Evolutionary conservation across 2,797 vertebrate genomes (phyloP), one percentile per base, ranked within the genome.

Genomic region (Tolypeutes matacus): DNA sequence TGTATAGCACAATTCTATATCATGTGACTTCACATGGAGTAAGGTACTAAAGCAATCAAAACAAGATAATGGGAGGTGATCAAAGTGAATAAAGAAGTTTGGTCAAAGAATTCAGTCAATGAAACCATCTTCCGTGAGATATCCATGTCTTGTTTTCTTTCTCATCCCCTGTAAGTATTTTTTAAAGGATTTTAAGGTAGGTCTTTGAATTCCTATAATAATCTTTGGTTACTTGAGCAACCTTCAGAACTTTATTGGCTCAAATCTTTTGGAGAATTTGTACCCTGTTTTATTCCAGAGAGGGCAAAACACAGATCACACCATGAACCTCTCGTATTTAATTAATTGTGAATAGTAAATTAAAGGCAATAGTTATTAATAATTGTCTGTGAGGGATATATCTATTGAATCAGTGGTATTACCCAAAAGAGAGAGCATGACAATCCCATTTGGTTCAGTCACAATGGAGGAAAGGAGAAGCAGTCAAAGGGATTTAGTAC

Each of bases 331-430:
- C 1, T 5, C 7, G 83, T 56, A 56, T 95, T 95, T 92, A 95
- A 96, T 93, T 91, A 97, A 97, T 65, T 82, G 67, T 96, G n/a
- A 97, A 86, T 27, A 77, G 25, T 53, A 97, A 97, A 93, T 90
- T 86, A 87, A 97, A 97, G 73, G 46, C 85, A 95, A 21, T 76
- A 95, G 67, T 58, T 94, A 29, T 89, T 94, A 96, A 76, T 78
- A 86, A 27, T 94, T 93, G 72, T 36, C 14, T 89, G 82, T 39
- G 90, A 20, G 58, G n/a, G 82, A 87, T 91, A 14, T 90, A 25
- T 78, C 36, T 80, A 34, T 23, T 94, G 82, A 96, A 56, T 64
- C 31, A 84, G 5, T 83, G 51, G 29, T 39, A 20, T 88, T 93
- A 72, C 8, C 65, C 67, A 93, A 56, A 73, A 49, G 20, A 91